phyloP scores from a whole-genome alignment of 2,888 invertebrate genomes.

The Timema cristinae region DNA sequence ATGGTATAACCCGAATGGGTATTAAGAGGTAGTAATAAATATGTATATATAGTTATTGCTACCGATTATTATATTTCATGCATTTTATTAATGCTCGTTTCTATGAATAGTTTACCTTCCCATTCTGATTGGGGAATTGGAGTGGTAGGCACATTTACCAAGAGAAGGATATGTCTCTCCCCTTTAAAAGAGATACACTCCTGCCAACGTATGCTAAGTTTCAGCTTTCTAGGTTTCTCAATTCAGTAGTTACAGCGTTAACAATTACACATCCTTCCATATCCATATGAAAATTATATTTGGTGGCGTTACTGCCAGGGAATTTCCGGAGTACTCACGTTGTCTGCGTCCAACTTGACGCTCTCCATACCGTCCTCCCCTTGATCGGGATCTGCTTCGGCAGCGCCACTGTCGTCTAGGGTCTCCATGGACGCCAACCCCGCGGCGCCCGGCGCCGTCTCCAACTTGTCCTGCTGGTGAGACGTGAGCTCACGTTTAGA shows the following conservation, averaged over 20 bases:
- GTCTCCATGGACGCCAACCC: constrained; percentile 80
- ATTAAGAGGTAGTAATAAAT: too few species aligned
- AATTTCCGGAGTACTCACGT: constrained; percentile 18
- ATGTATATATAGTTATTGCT: too few species aligned
- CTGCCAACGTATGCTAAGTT: not conserved
- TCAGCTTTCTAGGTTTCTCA: not conserved
- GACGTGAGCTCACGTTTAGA: too few species aligned
- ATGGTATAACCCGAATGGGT: too few species aligned
- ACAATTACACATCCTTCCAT: too few species aligned
- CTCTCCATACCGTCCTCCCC: constrained; percentile 68
- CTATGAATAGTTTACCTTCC: too few species aligned
- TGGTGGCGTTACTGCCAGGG: not conserved
- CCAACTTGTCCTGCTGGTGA: too few species aligned
- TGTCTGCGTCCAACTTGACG: constrained; percentile 55
- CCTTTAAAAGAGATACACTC: not conserved
- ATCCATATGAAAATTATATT: not conserved
- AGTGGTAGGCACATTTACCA: not conserved
- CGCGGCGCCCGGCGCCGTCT: constrained; percentile 45
- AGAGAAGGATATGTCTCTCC: not conserved
- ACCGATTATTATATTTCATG: too few species aligned
- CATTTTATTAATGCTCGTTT: too few species aligned
- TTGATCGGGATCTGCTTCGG: constrained; percentile 35
- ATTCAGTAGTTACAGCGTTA: too few species aligned
- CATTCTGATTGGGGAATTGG: too few species aligned
- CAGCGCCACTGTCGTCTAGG: constrained; percentile 60